These are phyloP conservation scores for Acronicta aceris DNA, from an alignment of 2,888 invertebrate genomes.

Conservation along the genomic window DNA sequence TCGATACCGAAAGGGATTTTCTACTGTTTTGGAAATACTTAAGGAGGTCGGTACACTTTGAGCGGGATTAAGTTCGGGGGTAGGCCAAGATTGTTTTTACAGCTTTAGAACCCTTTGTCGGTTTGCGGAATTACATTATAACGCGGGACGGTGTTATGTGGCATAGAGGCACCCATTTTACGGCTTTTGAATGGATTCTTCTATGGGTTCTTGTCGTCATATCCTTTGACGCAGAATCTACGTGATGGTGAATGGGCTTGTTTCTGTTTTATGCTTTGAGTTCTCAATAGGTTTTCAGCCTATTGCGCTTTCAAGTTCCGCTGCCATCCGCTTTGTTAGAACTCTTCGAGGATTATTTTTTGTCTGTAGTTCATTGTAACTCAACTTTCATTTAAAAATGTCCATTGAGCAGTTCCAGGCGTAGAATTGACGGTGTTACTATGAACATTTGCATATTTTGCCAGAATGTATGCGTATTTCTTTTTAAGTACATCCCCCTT, in stretches of 20 bases:
- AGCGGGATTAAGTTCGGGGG: constrained; percentile 81
- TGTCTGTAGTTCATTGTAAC: constrained; percentile 24
- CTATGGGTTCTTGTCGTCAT: constrained; percentile 71
- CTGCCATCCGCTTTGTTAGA: constrained; percentile 41
- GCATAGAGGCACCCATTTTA: constrained; percentile 74
- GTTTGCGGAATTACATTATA: constrained; percentile 76
- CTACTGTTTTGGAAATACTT: constrained; percentile 87
- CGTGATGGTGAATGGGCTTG: constrained; percentile 81
- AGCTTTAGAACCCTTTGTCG: constrained; percentile 87
- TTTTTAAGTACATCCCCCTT: too few species aligned
- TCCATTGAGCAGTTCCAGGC: constrained; percentile 9
- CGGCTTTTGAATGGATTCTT: constrained; percentile 73
- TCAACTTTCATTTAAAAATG: constrained; percentile 16
- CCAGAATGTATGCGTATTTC: too few species aligned
- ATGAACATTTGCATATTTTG: background rate
- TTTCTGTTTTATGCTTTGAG: constrained; percentile 83
- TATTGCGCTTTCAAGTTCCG: constrained; percentile 50
- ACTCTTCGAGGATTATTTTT: constrained; percentile 30
- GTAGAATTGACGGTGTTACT: background rate
- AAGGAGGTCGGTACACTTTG: constrained; percentile 81
- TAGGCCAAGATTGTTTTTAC: constrained; percentile 85
- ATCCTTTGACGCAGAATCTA: constrained; percentile 77
- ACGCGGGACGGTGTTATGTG: constrained; percentile 66
- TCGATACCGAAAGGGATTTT: constrained; percentile 86
- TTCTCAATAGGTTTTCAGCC: constrained; percentile 72